These are phyloP conservation scores for Seison nebaliae DNA, from an alignment of 1,140 invertebrate species.

Conservation along the genomic window DNA sequence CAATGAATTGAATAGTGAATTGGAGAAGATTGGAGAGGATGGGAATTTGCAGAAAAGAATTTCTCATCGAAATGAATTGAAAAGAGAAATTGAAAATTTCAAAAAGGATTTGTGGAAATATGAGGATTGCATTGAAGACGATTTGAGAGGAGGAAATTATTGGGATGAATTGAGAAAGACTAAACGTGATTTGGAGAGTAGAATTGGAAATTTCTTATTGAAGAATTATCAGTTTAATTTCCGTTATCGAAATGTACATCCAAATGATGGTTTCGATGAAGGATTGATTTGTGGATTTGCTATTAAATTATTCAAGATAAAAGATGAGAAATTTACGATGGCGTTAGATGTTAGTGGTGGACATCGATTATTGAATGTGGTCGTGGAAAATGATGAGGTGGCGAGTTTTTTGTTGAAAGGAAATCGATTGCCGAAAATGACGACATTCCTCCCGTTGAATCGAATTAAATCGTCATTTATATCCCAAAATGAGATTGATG, in stretches of 20 bases:
- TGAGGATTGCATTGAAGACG: no score
- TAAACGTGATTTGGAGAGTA: no score
- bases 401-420: slow-evolving; percentile 48
- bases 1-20: no score
- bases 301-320: slow-evolving; percentile 46
- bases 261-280: slow-evolving; percentile 43
- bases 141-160: no score
- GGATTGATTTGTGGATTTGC: slow-evolving; percentile 52
- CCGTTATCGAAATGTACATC: slow-evolving; percentile 28
- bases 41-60: no score
- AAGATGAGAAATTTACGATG: slow-evolving; percentile 41
- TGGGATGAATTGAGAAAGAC: no score
- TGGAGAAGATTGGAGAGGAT: no score
- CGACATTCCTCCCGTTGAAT: slow-evolving; percentile 63
- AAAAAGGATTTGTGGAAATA: no score
- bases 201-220: no score
- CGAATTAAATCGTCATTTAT: slow-evolving; percentile 45
- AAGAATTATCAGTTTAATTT: no score
- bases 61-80: no score
- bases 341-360: slow-evolving; percentile 61
- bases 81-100: no score
- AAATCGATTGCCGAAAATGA: slow-evolving; percentile 47
- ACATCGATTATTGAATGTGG: slow-evolving; percentile 61
- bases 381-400: slow-evolving; percentile 58
- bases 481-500: slow-evolving; percentile 33